phyloP scores from a whole-genome alignment of 2,888 invertebrate species.

The Liopterus haemorrhoidalis region DNA sequence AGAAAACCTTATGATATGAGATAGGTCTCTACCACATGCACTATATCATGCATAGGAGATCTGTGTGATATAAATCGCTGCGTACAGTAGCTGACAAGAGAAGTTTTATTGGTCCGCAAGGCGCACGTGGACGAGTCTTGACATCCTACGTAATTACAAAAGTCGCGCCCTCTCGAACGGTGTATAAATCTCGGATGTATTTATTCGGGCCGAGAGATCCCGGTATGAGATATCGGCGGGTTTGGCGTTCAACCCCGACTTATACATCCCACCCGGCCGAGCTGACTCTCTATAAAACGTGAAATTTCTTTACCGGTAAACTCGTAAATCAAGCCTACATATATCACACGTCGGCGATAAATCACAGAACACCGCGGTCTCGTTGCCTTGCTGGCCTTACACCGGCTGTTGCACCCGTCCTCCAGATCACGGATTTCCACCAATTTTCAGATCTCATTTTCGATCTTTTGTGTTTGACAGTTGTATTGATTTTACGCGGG shows the following conservation, averaged over 20 bases:
- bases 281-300: conserved; percentile 15
- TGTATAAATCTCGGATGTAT: conserved; percentile 20
- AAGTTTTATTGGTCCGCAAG: conserved; percentile 15
- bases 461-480: no score
- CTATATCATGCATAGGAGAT: conserved; percentile 17
- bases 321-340: conserved; percentile 7
- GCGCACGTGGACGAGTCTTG: background rate
- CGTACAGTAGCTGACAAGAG: background rate
- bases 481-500: conserved; percentile 17
- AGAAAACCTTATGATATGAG: no score
- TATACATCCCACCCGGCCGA: no score
- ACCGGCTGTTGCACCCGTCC: no score
- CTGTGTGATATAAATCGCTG: conserved; percentile 11
- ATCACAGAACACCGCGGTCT: conserved; percentile 6
- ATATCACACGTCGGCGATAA: conserved; percentile 6
- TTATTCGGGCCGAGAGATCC: conserved; percentile 18
- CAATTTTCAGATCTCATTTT: no score
- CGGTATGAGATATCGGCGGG: conserved; percentile 13
- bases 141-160: conserved; percentile 14
- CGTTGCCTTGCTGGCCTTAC: background rate
- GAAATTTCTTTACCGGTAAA: conserved; percentile 5
- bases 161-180: background rate
- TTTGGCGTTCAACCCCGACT: no score
- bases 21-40: background rate
- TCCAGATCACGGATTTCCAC: background rate